phyloP scores from a whole-genome alignment of 2,113 vertebrate species.

The Podarcis muralis region DNA sequence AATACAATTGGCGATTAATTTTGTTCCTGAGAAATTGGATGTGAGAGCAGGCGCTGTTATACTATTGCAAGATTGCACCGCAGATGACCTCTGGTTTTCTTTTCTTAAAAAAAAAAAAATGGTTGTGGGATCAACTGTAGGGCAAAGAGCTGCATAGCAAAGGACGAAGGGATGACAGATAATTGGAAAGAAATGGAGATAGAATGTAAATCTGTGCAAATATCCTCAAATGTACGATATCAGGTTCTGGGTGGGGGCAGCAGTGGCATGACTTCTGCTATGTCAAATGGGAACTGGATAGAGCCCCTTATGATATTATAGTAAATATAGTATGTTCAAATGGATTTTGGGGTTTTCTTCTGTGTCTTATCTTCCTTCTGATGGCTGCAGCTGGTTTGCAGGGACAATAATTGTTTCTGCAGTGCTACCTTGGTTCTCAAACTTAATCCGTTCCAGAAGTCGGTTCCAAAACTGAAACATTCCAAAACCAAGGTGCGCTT shows the following conservation, averaged over 20 bases:
- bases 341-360: conserved; percentile 21
- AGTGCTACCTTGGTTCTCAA: too few relatives aligned
- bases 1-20: neutral
- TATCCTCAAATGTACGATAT: neutral
- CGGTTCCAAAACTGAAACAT: too few relatives aligned
- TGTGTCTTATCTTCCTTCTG: conserved; percentile 20
- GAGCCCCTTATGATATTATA: neutral
- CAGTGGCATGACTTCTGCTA: neutral
- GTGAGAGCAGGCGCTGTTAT: neutral
- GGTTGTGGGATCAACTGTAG: rapidly evolving
- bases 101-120: neutral
- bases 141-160: neutral
- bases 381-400: neutral
- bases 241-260: rapidly evolving
- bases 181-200: neutral
- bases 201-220: neutral
- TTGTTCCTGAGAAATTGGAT: neutral
- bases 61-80: rapidly evolving
- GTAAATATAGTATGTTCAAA: conserved; percentile 28
- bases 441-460: too few relatives aligned
- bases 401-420: neutral
- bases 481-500: too few relatives aligned
- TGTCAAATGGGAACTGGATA: neutral
- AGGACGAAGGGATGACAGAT: neutral
- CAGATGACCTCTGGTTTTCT: neutral